phyloP scores from a whole-genome alignment of 2,888 invertebrate genomes.

The Diabrotica balteata region DNA sequence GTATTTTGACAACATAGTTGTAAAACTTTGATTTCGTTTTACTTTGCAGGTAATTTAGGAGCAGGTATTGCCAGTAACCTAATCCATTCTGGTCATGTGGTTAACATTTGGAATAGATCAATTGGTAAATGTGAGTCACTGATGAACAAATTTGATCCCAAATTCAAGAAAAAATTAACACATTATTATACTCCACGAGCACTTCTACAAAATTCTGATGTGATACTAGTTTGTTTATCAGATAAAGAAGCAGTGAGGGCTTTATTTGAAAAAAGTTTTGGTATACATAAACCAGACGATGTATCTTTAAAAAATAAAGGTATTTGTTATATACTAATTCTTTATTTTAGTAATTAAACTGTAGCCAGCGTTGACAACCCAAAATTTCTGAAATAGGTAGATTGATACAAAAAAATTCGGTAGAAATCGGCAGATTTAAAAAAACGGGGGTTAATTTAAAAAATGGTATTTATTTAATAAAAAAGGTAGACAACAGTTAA shows the following conservation, averaged over 20 bases:
- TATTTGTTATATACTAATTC: background rate
- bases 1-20: background rate
- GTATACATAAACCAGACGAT: constrained; percentile 77
- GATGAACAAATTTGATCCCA: constrained; percentile 29
- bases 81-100: constrained; percentile 90
- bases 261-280: constrained; percentile 96
- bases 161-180: constrained; percentile 60
- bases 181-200: constrained; percentile 89
- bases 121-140: constrained; percentile 32
- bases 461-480: too few relatives aligned
- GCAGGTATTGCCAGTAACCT: constrained; percentile 94
- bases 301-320: constrained; percentile 76
- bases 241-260: constrained; percentile 92
- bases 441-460: too few relatives aligned
- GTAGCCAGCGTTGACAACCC: too few relatives aligned
- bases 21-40: constrained; percentile 66
- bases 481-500: too few relatives aligned
- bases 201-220: constrained; percentile 88
- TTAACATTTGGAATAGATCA: constrained; percentile 93
- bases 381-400: too few relatives aligned
- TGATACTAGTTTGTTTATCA: constrained; percentile 94
- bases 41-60: constrained; percentile 92
- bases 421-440: too few relatives aligned
- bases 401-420: too few relatives aligned
- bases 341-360: background rate